Base-by-base conservation (phyloP, 2,888 invertebrate genomes). In the Nebria salina region DNA sequence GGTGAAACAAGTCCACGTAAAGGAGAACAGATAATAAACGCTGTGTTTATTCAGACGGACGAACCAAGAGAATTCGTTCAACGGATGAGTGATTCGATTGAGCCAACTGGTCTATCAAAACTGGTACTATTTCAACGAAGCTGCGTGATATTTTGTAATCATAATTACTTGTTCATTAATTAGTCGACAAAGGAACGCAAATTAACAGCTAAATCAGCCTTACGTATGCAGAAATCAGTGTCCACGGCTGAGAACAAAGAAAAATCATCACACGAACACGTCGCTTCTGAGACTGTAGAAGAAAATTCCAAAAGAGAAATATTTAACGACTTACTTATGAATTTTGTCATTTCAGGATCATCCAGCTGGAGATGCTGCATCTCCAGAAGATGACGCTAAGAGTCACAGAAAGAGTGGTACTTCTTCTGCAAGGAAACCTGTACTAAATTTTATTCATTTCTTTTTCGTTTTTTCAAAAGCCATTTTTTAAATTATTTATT, bases 101-200 rank as follows among this genome's bases (percentile, higher is more conserved):
- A 78, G 34, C 11, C 66, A 42, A 15, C 66, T 4, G 65, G 65
- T 34, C 65, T 34, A 76, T 26, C 76, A 15, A 65, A 65, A 54
- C 54, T 54, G 8, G 54, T 54, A 54, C 8, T 11, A 2, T 54
- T 54, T 54, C 13, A 54, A 54, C 8, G 20, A 54, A 54, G 3
- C 8, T 54, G 54, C 1, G 54, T 1, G 2, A 54, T 54, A 1
- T 11, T 11, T 54, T 2, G 8, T 54, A 13, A 43, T 43, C 43
- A 20, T 43, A 43, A 54, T 13, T 54, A 54, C 2, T 13, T 2
- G 8, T 54, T 13, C 54, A 34, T 34, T 54, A 7, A 54, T 54
- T 54, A 54, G 54, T 54, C 54, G 13, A 54, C 8, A 8, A 54
- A 79, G 7, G 83, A 82, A 13, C 82, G 73, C 9, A 83, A 82